Evolutionary conservation across 2,113 vertebrate genomes (phyloP), one percentile per base, ranked within the genome.

Genomic region (Uropsilus gracilis): DNA sequence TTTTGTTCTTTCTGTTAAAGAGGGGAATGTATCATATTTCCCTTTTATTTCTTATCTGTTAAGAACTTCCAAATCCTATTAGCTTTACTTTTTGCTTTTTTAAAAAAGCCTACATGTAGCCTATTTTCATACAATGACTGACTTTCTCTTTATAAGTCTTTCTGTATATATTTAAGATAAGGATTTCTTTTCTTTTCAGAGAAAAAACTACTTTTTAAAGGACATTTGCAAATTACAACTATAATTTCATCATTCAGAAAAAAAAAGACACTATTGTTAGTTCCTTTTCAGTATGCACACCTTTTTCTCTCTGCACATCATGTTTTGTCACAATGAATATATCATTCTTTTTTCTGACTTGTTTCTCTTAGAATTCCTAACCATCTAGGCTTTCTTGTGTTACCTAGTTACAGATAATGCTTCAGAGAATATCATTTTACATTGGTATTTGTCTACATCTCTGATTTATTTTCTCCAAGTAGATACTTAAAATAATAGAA

Each of bases 391-490:
- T 87, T 80, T 91, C n/a, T 42, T 55, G 0, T 66, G 46, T 71
- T 30, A 57, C 32, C 34, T 17, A 5, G 37, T 89, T 75, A 53
- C 53, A 87, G 84, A 86, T 89, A 81, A 72, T 86, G 24, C 26
- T 83, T 69, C 37, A 42, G 46, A 86, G 26, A 16, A 85, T 76
- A 86, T 69, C 48, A 32, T 68, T 82, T 34, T 64, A 16, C 48
- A 72, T 80, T 89, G 61, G 93, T 91, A 37, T 82, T 44, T 89
- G 28, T 86, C 78, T 59, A 7, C 3, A 13, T 55, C 50, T 93
- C 85, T 94, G 81, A 85, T 77, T 87, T 66, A 50, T 81, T 89
- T 83, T 42, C 24, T 89, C 76, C 55, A 50, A 94, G 69, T 73
- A 89, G 46, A 81, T 57, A 44, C 18, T 28, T n/a, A 81, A 22